A percentile compares a stretch with the other conserved stretches of the same genome.
phyloP scores from a whole-genome alignment of 2,888 invertebrate genomes.

The Nymphalis urticae region DNA sequence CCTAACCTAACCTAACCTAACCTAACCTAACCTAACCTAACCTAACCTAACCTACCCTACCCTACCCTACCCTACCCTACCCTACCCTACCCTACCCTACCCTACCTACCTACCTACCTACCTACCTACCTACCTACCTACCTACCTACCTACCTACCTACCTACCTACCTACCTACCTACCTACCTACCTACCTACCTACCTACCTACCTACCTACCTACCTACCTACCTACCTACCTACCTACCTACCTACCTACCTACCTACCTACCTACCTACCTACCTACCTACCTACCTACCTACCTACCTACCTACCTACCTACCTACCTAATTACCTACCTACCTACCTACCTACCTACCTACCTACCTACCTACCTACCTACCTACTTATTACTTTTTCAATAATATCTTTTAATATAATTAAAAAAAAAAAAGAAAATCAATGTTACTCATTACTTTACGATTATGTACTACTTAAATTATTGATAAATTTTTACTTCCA shows the following conservation, averaged over 20 bases:
- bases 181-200: constrained; percentile 1
- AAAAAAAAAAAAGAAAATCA: no score
- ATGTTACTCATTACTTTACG: no score
- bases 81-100: constrained; percentile 1
- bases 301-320: constrained; percentile 8
- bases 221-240: constrained; percentile 1
- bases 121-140: not conserved
- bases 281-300: constrained; percentile 1
- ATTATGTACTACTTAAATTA: no score
- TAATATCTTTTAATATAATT: no score
- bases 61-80: not conserved
- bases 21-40: no score
- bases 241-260: constrained; percentile 1
- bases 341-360: constrained; percentile 17
- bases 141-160: not conserved
- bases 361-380: constrained; percentile 28
- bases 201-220: constrained; percentile 1
- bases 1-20: no score
- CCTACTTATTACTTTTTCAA: no score
- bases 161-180: constrained; percentile 1
- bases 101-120: constrained; percentile 1
- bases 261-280: constrained; percentile 1
- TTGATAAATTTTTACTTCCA: no score
- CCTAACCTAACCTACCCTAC: constrained; percentile 27
- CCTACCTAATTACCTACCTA: constrained; percentile 25